phyloP scores from a whole-genome alignment of 1,140 invertebrate species.

The Trichomalopsis sarcophagae region DNA sequence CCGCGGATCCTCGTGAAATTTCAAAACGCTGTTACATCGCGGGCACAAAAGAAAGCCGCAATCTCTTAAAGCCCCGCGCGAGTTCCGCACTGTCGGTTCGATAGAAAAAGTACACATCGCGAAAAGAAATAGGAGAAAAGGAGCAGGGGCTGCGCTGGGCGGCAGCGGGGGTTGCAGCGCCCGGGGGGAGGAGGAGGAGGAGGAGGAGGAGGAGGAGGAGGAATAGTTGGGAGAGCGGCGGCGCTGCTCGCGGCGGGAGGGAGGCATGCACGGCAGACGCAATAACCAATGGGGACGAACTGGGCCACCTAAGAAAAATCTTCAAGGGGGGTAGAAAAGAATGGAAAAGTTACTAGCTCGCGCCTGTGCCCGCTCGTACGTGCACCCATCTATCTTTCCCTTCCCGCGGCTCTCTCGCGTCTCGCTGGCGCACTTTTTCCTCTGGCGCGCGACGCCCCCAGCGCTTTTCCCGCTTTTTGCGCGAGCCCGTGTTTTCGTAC shows the following conservation, averaged over 20 bases:
- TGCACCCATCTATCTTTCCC: constrained; percentile 44
- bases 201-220: constrained; percentile 32
- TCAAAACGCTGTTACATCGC: constrained; percentile 46
- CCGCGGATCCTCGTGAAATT: constrained; percentile 27
- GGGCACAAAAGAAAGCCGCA: constrained; percentile 48
- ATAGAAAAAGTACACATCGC: constrained; percentile 52
- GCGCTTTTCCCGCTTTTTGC: constrained; percentile 37
- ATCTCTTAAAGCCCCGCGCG: constrained; percentile 45
- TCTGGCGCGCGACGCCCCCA: background rate
- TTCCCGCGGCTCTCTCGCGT: constrained; percentile 45
- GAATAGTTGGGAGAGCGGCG: constrained; percentile 49
- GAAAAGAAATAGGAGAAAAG: constrained; percentile 41
- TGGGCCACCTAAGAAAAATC: constrained; percentile 70
- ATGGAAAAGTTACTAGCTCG: constrained; percentile 56
- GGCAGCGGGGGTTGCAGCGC: background rate
- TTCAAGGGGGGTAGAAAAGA: constrained; percentile 63
- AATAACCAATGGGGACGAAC: constrained; percentile 69
- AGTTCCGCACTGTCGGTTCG: constrained; percentile 43
- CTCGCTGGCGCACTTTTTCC: constrained; percentile 31
- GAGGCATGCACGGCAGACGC: constrained; percentile 58
- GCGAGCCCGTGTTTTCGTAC: constrained; percentile 46
- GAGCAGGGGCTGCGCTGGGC: background rate
- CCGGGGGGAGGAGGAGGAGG: background rate
- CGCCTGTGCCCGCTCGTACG: constrained; percentile 7
- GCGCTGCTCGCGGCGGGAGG: constrained; percentile 53